These are phyloP conservation scores for Saccopteryx bilineata DNA, from an alignment of 2,113 vertebrate species.

Conservation along the genomic window DNA sequence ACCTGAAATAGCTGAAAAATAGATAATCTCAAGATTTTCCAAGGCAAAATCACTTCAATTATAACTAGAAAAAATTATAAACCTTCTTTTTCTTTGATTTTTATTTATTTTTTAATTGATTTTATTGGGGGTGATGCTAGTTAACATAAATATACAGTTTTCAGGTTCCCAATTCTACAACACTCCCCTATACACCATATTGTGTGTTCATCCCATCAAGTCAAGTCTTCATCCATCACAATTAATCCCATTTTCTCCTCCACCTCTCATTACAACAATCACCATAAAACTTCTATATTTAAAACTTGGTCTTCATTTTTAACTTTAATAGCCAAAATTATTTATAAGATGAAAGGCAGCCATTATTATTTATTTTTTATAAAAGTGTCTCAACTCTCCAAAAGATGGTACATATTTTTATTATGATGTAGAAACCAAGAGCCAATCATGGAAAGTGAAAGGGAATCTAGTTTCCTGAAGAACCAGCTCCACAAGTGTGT, in stretches of 20 bases:
- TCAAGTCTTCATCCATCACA: too few relatives aligned
- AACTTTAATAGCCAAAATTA: neutral
- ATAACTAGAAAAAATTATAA: neutral
- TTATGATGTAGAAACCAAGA: neutral
- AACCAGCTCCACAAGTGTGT: neutral
- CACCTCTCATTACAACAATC: too few relatives aligned
- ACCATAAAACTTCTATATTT: neutral
- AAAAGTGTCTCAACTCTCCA: neutral
- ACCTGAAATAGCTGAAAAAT: neutral
- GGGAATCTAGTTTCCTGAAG: neutral
- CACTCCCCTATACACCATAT: too few relatives aligned
- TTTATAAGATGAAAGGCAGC: neutral
- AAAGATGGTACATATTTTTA: neutral
- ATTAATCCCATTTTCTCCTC: too few relatives aligned
- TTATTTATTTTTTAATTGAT: too few relatives aligned
- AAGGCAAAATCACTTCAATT: neutral
- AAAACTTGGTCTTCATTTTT: neutral
- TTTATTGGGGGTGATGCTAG: too few relatives aligned
- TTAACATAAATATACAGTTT: too few relatives aligned
- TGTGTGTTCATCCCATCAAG: too few relatives aligned
- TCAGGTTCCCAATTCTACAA: too few relatives aligned
- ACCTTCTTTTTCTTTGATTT: too few relatives aligned
- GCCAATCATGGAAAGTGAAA: neutral
- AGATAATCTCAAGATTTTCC: neutral
- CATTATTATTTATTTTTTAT: neutral